Base-by-base conservation (phyloP, 1,140 invertebrate genomes). In the Dolichoris vasculosae region DNA sequence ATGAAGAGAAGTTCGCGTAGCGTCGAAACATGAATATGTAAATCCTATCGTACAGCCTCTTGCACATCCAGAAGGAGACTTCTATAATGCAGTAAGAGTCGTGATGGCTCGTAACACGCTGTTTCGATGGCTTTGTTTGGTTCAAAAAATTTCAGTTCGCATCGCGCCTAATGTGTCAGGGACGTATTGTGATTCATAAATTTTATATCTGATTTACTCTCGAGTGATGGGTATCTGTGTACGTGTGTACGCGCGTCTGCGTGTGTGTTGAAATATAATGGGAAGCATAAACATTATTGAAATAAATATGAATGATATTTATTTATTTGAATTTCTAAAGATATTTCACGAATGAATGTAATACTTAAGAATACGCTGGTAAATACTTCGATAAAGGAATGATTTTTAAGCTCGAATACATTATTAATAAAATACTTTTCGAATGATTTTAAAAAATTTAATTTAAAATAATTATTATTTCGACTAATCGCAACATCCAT, bases 21-120 rank as follows among this genome's bases (percentile, higher is more conserved):
- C 46, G 26, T 48, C 43, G 83, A 71, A 82, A 64, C 88, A 89
- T 89, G 87, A 90, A 89, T 89, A 89, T 90, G 87, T 86, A 89
- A 88, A 90, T 86, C 55, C 32, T 32, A 67, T 55, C 48, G 77
- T 40, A 13, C 23, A 8, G 30, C 46, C 46, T 15, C 75, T 75
- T 15, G 17, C 30, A 7, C n/a, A 48, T 46, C n/a, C 35, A 51
- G 8, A 2, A n/a, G 30, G 35, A 17, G 32, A 51, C n/a, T 59
- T 35, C 2, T 30, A 59, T 26, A 26, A 11, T 23, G 26, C 23
- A 43, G 13, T 69, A 73, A 43, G 40, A 73, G 69, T 73, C 48
- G 76, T 6, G 51, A 78, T 77, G 15, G 17, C 40, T 48, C 32
- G 32, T 78, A 78, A 78, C 51, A 59, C 7, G 75, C n/a, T 7